Conservation (phyloP, 1,140 invertebrate genomes). For the Phymorhynchus buccinoides region DNA sequence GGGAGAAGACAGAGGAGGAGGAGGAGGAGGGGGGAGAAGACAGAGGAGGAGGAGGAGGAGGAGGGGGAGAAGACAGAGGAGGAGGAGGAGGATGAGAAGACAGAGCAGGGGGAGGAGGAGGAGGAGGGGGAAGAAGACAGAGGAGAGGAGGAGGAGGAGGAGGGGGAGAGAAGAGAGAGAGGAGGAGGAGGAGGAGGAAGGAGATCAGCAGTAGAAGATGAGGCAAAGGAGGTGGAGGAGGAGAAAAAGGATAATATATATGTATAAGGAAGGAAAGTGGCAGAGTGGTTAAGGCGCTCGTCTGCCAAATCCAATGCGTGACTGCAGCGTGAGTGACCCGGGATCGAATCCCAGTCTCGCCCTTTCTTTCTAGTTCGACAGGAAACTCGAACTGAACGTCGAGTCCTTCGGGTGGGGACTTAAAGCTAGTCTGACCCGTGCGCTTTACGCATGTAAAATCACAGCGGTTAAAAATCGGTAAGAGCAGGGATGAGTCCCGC, state of each 20-base stretch:
- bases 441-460: too few species aligned
- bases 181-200: neutral
- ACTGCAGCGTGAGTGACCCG: too few species aligned
- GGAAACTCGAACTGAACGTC: too few species aligned
- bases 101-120: neutral
- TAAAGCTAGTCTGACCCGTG: too few species aligned
- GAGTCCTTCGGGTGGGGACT: too few species aligned
- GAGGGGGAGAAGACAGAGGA: neutral
- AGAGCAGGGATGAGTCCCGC: too few species aligned
- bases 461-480: too few species aligned
- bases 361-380: too few species aligned
- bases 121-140: neutral
- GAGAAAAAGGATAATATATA: neutral
- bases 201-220: too few species aligned
- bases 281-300: too few species aligned
- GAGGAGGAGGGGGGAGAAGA: neutral
- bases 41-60: neutral
- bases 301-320: too few species aligned
- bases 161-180: neutral
- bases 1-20: neutral
- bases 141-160: neutral
- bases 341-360: too few species aligned
- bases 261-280: neutral
- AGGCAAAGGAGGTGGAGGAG: neutral
- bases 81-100: neutral